Evolutionary conservation across 2,797 vertebrate species (phyloP).

Genomic region (Trachops cirrhosus): DNA sequence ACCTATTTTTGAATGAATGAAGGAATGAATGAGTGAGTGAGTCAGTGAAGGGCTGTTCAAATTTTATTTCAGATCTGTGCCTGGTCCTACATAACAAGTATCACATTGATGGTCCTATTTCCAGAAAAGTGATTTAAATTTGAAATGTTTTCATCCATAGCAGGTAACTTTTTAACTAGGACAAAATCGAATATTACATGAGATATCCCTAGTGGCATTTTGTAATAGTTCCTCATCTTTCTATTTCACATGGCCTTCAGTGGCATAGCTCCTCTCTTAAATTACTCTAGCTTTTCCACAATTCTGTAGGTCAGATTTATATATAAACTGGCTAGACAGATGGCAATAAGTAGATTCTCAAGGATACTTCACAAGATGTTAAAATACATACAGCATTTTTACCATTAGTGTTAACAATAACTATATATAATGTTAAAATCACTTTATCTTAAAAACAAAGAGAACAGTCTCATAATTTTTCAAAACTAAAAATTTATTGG

Average conservation of each 20-base stretch:
- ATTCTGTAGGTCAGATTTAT: constrained; percentile 39
- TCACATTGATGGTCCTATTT: background rate
- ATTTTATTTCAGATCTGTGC: constrained; percentile 9
- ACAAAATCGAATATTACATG: constrained; percentile 10
- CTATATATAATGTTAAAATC: background rate
- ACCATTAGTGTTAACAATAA: background rate
- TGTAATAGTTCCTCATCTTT: constrained; percentile 40
- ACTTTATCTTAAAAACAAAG: background rate
- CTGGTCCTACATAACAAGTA: background rate
- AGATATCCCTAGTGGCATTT: background rate
- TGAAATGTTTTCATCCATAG: constrained; percentile 32
- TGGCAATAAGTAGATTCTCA: background rate
- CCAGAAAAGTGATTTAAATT: constrained; percentile 39
- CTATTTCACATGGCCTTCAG: background rate
- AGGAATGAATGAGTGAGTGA: background rate
- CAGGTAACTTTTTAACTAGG: constrained; percentile 46
- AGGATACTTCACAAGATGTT: constrained; percentile 27
- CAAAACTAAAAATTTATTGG: constrained; percentile 4
- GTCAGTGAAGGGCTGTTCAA: background rate
- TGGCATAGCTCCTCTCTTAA: background rate
- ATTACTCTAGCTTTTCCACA: background rate
- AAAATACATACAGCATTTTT: constrained; percentile 15
- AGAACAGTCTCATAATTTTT: constrained; percentile 2
- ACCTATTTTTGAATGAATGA: constrained; percentile 20
- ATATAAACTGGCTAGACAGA: constrained; percentile 1